Evolutionary conservation across 1,140 invertebrate genomes (phyloP), one percentile per base, ranked within the genome.

Genomic region (Trichonephila inaurata): DNA sequence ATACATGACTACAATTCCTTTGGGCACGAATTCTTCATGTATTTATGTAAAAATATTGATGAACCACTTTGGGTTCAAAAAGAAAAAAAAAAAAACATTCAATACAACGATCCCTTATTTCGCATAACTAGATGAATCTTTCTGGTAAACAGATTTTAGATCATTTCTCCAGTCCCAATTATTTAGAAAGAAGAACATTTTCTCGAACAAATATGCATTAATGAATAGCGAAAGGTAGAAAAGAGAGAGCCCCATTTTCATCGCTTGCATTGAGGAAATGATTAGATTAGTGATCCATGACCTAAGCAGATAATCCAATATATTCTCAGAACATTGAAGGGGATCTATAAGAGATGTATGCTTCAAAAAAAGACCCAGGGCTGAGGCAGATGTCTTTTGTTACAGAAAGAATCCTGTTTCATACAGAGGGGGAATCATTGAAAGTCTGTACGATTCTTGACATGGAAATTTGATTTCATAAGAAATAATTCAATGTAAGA

Each of bases 261-360:
- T 77, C 72, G 72, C 72, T 40, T 33, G 28, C 18, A 77, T 77
- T 77, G 72, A 77, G 33, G 16, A 77, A 77, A 77, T 77, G 72
- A 77, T 77, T 77, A 24, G 72, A 77, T 77, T 77, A 77, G 72
- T 77, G 24, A 77, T 28, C 72, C 72, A 77, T 77, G 72, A 77
- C 33, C 72, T 77, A 77, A 77, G 72, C 40, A 77, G 72, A 77
- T 77, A 77, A 77, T 77, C 72, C 72, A 77, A 77, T 77, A 77
- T 77, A 28, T 16, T 33, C 28, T 33, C 28, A 16, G 33, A 77
- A 18, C 28, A 2, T 18, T 77, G 28, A 77, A 77, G 66, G n/a
- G n/a, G 21, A 12, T 69, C 66, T 16, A 28, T 16, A 77, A 77
- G 72, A 77, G 16, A 18, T 33, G 21, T 69, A 69, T 24, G 24